Base-by-base conservation (phyloP, 1,140 invertebrate species). In the Penaeus indicus region DNA sequence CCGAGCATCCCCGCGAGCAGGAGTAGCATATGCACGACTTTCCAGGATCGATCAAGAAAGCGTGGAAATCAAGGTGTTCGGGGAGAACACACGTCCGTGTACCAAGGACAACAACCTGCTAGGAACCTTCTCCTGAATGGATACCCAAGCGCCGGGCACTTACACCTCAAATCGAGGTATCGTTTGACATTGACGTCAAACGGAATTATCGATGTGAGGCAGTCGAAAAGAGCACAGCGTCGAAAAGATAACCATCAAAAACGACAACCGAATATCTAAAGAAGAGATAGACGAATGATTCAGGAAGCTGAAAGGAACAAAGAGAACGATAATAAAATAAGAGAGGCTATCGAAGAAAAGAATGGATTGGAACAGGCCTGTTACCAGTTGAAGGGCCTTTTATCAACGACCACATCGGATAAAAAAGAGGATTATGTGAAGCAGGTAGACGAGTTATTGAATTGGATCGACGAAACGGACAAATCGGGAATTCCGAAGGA, bases 71-170 rank as follows among this genome's bases (percentile, higher is more conserved):
- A 84, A 92, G 63, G 95, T 97, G 13, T 98, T 96, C 92, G 97
- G 98, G 94, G 97, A 97, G 27, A 97, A 98, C n/a, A n/a, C n/a
- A 93, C 95, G 97, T 91, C 96, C 97, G 47, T 97, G 97, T 96
- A 97, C 97, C 86, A 97, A 96, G 92, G 96, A 98, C 92, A 98
- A 98, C 94, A 98, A 98, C 92, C 93, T 98, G 1, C 94, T 99
- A 69, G 98, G 97, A 89, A 98, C 97, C 93, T 99, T 99, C 93
- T 97, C 98, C 94, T 99, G 42, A 97, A 96, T 86, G 97, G 64
- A 98, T 99, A 91, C 97, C 97, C 60, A 97, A 97, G 22, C 97
- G 97, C 90, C 97, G 97, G 0, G 95, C 97, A 84, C 98, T 98
- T 89, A 97, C 98, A 0, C 97, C 97, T 27, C 97, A 98, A 93